Percentiles rank a stretch among this genome's conserved stretches.
Conservation (phyloP, 2,797 vertebrate species). For the Mastacembelus armatus region DNA sequence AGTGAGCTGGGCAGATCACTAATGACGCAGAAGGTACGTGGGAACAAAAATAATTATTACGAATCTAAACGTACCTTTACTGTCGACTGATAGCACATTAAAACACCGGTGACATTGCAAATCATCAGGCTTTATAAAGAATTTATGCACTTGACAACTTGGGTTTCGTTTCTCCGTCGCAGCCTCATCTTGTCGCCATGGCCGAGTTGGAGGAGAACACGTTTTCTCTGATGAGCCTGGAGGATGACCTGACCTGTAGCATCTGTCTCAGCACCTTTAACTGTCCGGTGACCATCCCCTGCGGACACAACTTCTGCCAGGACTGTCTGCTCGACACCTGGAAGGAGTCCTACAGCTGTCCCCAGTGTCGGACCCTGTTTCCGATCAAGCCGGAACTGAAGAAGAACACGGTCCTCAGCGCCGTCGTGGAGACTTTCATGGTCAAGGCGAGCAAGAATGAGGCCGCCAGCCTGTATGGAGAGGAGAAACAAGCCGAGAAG, state of each 20-base stretch:
- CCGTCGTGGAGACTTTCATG: constrained; percentile 86
- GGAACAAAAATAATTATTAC: no score
- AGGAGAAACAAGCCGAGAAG: accelerated
- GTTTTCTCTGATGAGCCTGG: constrained; percentile 73
- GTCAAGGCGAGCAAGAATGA: neutral
- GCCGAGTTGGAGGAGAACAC: neutral
- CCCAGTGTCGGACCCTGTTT: constrained; percentile 88
- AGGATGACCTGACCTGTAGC: constrained; percentile 91
- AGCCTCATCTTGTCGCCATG: constrained; percentile 75
- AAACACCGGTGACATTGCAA: no score
- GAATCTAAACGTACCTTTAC: no score
- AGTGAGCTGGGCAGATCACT: no score
- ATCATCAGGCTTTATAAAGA: no score
- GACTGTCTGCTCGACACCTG: constrained; percentile 87
- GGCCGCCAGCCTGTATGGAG: constrained; percentile 52
- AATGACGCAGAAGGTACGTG: no score
- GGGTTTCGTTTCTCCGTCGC: constrained; percentile 65
- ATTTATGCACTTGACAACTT: no score
- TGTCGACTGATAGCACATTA: no score
- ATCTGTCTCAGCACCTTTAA: constrained; percentile 90
- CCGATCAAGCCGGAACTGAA: constrained; percentile 84
- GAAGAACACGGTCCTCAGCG: constrained; percentile 93
- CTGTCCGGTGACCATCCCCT: constrained; percentile 90
- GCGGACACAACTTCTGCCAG: constrained; percentile 95
- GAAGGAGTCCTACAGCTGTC: constrained; percentile 83